Conservation (phyloP, 1,140 invertebrate genomes). For the Apis dorsata region DNA sequence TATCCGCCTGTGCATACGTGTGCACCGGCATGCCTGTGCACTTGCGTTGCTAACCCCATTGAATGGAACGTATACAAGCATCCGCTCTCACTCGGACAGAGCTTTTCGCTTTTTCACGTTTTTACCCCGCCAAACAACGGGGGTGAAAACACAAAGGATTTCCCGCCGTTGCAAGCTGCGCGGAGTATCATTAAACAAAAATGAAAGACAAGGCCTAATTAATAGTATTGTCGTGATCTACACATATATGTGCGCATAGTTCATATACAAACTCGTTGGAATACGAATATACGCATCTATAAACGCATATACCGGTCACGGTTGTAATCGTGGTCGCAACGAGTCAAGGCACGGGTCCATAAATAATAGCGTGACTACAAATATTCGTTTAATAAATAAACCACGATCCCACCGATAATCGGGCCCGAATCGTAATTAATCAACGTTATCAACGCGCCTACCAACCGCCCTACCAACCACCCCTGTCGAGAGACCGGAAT, state of each 20-base stretch:
- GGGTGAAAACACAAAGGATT: slow-evolving; percentile 43
- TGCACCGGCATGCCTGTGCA: slow-evolving; percentile 16
- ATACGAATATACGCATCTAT: neutral
- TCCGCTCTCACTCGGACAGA: slow-evolving; percentile 43
- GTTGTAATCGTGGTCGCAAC: neutral
- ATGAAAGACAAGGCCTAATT: slow-evolving; percentile 45
- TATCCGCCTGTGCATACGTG: slow-evolving; percentile 34
- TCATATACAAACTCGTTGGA: neutral
- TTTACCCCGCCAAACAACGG: slow-evolving; percentile 37
- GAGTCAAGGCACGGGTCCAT: neutral
- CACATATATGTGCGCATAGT: neutral
- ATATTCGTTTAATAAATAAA: slow-evolving; percentile 51
- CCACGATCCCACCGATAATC: slow-evolving; percentile 36
- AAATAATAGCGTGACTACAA: slow-evolving; percentile 49
- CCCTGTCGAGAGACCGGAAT: neutral
- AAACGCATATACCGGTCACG: neutral
- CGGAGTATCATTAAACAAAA: slow-evolving; percentile 43
- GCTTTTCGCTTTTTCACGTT: slow-evolving; percentile 45
- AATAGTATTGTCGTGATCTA: slow-evolving; percentile 36
- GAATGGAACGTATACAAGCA: slow-evolving; percentile 45
- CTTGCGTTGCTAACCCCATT: slow-evolving; percentile 55
- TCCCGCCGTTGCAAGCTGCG: slow-evolving; percentile 34
- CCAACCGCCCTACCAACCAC: neutral
- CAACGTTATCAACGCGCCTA: slow-evolving; percentile 41
- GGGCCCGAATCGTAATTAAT: slow-evolving; percentile 43